These are phyloP conservation scores for Equus przewalskii DNA, from an alignment of 2,113 vertebrate species.

Conservation along the genomic window DNA sequence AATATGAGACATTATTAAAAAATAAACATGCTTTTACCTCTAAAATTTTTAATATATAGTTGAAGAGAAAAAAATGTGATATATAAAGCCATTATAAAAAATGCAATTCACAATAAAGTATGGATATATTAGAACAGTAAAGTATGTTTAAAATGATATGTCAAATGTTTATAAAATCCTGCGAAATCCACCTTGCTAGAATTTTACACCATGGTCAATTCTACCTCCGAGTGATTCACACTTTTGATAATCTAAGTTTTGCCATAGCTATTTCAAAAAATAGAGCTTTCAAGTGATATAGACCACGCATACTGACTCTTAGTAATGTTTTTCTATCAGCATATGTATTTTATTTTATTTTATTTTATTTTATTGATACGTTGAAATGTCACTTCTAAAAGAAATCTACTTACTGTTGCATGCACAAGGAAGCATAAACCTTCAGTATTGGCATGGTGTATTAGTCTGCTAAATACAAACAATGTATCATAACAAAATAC, in stretches of 20 bases:
- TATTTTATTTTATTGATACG: neutral
- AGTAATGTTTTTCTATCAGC: neutral
- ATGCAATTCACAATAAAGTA: neutral
- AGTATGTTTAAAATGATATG: neutral
- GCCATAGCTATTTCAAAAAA: neutral
- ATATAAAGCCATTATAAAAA: neutral
- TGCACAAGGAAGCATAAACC: neutral
- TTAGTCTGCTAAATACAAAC: neutral
- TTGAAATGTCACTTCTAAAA: neutral
- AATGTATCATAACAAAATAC: neutral
- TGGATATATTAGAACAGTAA: neutral
- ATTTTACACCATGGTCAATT: no score
- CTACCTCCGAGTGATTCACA: neutral
- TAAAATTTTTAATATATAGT: neutral
- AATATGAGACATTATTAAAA: neutral
- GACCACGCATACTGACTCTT: neutral
- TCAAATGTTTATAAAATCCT: neutral
- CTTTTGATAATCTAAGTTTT: neutral
- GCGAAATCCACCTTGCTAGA: neutral
- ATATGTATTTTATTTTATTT: neutral
- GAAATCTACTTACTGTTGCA: neutral
- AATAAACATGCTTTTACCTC: neutral
- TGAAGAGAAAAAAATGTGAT: neutral
- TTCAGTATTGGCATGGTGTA: neutral
- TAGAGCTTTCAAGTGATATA: neutral